phyloP scores from a whole-genome alignment of 2,797 vertebrate species.

The Uromys caudimaculatus region DNA sequence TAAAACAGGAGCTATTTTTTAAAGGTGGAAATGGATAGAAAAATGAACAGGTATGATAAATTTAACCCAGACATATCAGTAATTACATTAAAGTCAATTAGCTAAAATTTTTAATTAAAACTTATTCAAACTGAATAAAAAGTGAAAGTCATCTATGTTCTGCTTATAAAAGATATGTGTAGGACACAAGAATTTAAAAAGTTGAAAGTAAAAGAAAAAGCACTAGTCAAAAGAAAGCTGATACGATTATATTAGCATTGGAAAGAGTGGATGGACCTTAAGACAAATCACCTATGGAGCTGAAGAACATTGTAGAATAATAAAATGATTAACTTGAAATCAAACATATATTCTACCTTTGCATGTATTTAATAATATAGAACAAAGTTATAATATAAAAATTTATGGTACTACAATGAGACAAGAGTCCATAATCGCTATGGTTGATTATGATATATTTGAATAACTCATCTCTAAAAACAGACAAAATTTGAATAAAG shows the following conservation, averaged over 20 bases:
- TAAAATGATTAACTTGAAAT: background rate
- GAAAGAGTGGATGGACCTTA: constrained; percentile 4
- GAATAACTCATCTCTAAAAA: constrained; percentile 37
- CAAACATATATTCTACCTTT: background rate
- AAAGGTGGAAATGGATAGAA: constrained; percentile 1
- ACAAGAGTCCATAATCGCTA: background rate
- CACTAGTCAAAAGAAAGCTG: background rate
- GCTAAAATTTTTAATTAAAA: constrained; percentile 51
- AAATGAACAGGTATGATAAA: constrained; percentile 37
- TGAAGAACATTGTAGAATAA: background rate
- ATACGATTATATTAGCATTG: background rate
- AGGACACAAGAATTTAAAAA: constrained; percentile 34
- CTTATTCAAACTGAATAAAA: constrained; percentile 46
- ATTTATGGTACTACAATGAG: background rate
- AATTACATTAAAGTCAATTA: constrained; percentile 53
- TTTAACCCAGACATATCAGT: background rate
- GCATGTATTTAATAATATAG: background rate
- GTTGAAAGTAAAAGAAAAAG: constrained; percentile 2
- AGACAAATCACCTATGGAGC: background rate
- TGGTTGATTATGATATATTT: background rate
- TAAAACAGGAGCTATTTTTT: constrained; percentile 29
- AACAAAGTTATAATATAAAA: constrained; percentile 29
- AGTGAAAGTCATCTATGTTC: constrained; percentile 17
- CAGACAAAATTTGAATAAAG: background rate
- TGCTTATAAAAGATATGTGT: constrained; percentile 23